Conservation (phyloP, 2,113 vertebrate genomes). For the Falcunculus frontatus region DNA sequence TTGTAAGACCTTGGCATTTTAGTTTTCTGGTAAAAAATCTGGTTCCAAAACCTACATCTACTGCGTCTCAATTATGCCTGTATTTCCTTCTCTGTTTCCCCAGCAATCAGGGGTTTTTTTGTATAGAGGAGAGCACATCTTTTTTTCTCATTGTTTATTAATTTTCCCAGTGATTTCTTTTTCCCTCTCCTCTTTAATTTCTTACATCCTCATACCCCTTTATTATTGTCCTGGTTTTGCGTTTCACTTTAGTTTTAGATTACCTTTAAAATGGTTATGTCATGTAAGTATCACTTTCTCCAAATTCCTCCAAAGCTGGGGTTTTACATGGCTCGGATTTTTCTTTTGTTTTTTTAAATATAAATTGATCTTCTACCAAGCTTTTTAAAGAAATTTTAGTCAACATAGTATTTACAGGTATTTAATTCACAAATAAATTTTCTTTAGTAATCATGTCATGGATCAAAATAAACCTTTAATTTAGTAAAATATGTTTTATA, state of each 20-base stretch:
- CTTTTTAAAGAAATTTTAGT: neutral
- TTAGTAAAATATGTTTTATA: neutral
- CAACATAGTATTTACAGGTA: neutral
- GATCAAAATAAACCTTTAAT: neutral
- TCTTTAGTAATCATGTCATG: neutral
- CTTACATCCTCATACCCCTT: neutral
- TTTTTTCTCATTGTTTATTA: neutral
- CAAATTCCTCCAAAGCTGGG: neutral
- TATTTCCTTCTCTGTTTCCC: neutral
- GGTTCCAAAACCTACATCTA: neutral
- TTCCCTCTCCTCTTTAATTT: neutral
- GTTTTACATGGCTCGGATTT: rapidly evolving
- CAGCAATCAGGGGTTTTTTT: rapidly evolving
- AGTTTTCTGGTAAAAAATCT: neutral
- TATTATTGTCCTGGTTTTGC: neutral
- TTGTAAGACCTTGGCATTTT: neutral
- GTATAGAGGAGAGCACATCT: rapidly evolving
- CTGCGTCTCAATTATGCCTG: neutral
- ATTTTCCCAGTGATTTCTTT: neutral
- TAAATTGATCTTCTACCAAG: neutral
- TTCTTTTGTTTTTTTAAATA: rapidly evolving
- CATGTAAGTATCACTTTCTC: neutral
- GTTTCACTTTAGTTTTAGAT: neutral
- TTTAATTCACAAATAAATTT: neutral
- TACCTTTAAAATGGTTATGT: neutral